Percentiles rank a stretch among this genome's conserved stretches.
phyloP scores from a whole-genome alignment of 2,888 invertebrate genomes.

The Oscheius sp. region DNA sequence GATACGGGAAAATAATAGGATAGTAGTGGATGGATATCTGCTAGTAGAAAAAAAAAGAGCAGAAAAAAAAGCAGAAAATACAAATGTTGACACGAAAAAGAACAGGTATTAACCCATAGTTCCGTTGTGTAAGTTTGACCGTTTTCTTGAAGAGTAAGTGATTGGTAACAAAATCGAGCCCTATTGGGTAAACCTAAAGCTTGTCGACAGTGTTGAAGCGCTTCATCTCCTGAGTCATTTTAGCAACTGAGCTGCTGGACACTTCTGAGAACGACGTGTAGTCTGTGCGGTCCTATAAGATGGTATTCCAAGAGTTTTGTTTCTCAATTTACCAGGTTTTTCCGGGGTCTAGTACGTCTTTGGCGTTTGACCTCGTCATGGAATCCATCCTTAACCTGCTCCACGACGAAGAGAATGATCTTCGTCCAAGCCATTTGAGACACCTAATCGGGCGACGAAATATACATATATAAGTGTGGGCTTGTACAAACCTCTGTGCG shows the following conservation, averaged over 20 bases:
- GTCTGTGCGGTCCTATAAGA: slow-evolving; percentile 31
- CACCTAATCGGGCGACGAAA: slow-evolving; percentile 37
- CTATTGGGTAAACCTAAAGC: slow-evolving; percentile 23
- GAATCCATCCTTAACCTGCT: slow-evolving; percentile 58
- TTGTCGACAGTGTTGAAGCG: slow-evolving; percentile 49
- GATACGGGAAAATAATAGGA: slow-evolving; percentile 24
- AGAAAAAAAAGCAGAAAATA: background rate
- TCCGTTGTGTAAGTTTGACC: slow-evolving; percentile 19
- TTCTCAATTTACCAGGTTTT: slow-evolving; percentile 31
- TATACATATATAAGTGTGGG: background rate
- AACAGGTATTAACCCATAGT: slow-evolving; percentile 30
- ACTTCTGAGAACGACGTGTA: slow-evolving; percentile 43
- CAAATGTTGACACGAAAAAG: background rate
- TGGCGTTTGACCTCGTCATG: slow-evolving; percentile 53
- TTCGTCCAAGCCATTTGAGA: slow-evolving; percentile 63
- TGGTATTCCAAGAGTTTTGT: background rate
- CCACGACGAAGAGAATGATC: slow-evolving; percentile 59
- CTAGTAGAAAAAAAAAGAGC: too few species aligned
- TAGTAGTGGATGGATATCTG: background rate
- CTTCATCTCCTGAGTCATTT: slow-evolving; percentile 40
- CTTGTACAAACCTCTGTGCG: slow-evolving; percentile 47
- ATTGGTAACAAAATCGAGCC: background rate
- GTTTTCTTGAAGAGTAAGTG: background rate
- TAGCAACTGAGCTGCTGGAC: slow-evolving; percentile 25
- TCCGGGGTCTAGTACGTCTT: slow-evolving; percentile 42